Evolutionary conservation across 1,140 invertebrate genomes (phyloP).

Genomic region (Fopius arisanus): DNA sequence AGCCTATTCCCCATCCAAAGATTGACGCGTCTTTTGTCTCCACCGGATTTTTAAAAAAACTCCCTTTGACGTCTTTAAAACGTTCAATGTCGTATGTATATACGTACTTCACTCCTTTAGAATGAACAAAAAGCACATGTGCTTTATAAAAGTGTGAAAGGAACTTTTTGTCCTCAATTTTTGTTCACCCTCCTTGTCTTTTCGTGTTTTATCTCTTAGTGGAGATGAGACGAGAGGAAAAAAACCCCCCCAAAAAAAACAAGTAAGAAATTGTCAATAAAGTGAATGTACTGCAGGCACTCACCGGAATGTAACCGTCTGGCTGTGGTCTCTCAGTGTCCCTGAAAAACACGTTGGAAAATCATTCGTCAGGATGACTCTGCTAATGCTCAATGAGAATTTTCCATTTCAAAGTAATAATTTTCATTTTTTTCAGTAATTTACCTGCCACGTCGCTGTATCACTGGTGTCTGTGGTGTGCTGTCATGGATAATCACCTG

Average conservation of each 20-base stretch:
- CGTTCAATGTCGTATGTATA: neutral
- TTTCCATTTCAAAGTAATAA: neutral
- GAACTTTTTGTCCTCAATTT: constrained; percentile 4
- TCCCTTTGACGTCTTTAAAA: neutral
- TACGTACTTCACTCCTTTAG: neutral
- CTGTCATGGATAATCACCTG: constrained; percentile 83
- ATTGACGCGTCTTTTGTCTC: constrained; percentile 6
- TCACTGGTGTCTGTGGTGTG: constrained; percentile 73
- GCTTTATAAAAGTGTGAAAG: neutral
- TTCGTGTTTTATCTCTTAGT: neutral
- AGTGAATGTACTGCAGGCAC: constrained; percentile 35
- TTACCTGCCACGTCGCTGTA: constrained; percentile 66
- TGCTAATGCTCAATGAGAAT: constrained; percentile 16
- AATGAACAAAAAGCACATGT: constrained; percentile 16
- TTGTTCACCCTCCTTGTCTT: neutral
- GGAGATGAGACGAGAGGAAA: neutral
- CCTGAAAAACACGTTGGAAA: constrained; percentile 48
- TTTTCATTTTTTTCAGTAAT: constrained; percentile 1
- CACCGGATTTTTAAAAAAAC: constrained; percentile 1
- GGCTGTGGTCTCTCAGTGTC: constrained; percentile 58
- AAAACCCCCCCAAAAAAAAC: constrained; percentile 14
- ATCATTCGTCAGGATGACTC: constrained; percentile 37
- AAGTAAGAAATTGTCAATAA: neutral
- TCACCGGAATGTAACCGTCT: constrained; percentile 64
- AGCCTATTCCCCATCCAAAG: constrained; percentile 27